Base-by-base conservation (phyloP, 2,888 invertebrate genomes). In the Sphaerophoria taeniata region DNA sequence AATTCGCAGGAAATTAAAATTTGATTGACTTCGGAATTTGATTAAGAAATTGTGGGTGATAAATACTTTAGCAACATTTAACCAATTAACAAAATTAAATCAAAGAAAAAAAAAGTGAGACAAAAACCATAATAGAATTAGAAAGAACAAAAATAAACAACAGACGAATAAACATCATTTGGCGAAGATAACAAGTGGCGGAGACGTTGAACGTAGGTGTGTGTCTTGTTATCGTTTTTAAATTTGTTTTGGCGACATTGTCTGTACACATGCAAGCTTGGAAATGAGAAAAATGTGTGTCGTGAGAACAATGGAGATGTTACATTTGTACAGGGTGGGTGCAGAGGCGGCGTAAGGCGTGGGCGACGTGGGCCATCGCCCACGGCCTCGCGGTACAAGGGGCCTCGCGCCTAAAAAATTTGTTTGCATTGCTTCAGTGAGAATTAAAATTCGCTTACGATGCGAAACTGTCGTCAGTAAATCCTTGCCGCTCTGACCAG, bases 221-320 rank as follows among this genome's bases (percentile, higher is more conserved):
- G 53, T 74, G 43, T 43, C 24, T 24, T 61, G 55, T 63, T 75
- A 75, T 80, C 69, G 14, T 16, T 11, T 39, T 39, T 56, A 9
- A 11, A 24, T 60, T 12, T 16, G 34, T 9, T 56, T 55, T 51
- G 70, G 45, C 34, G 24, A 39, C 67, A 34, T 58, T 70, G 80
- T 70, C 75, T 75, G 75, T 36, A 16, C 55, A 69, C 55, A 39
- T 9, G 2, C 6, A 60, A 9, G 3, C 12, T 2, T 24, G 24
- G 24, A 24, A 24, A 24, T 24, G 24, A 24, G 24, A 24, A 24
- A 47, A n/a, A 14, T n/a, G 16, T 53, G 34, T 55, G 56, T 65
- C 63, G 74, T 63, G 63, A 14, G 55, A 80, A 70, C 45, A 63
- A 70, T 74, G 63, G 61, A 75, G 14, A 34, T 58, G 34, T 80